Evolutionary conservation across 2,113 vertebrate species (phyloP).

Genomic region (Thamnaconus septentrionalis): DNA sequence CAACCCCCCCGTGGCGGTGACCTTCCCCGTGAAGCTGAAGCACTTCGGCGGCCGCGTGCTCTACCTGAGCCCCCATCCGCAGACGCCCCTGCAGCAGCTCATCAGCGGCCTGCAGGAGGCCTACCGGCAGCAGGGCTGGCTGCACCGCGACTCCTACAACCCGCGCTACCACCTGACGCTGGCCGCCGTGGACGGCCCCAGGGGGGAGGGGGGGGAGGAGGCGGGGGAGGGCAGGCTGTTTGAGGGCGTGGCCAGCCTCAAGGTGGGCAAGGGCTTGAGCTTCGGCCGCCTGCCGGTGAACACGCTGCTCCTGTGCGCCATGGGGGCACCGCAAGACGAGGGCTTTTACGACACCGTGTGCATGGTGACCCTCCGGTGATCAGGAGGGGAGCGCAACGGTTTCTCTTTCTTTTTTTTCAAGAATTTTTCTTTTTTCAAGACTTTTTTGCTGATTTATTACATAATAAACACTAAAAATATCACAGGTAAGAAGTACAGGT

Average conservation of each 20-base stretch:
- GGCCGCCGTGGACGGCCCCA: conserved; percentile 56
- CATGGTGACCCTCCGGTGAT: conserved; percentile 66
- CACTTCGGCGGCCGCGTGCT: conserved; percentile 77
- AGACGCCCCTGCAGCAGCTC: conserved; percentile 59
- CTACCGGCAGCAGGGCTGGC: conserved; percentile 70
- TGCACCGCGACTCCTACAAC: conserved; percentile 71
- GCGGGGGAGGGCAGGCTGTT: conserved; percentile 55
- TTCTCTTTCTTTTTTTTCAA: too few species aligned
- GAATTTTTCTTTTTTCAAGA: too few species aligned
- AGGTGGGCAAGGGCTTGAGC: conserved; percentile 68
- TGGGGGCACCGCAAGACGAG: conserved; percentile 7
- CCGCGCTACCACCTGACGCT: conserved; percentile 76
- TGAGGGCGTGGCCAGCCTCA: conserved; percentile 58
- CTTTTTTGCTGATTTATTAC: too few species aligned
- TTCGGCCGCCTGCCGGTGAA: conserved; percentile 76
- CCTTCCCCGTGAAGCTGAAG: conserved; percentile 67
- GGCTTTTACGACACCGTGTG: conserved; percentile 72
- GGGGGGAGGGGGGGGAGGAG: too few species aligned
- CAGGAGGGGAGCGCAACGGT: not conserved
- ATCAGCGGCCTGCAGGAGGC: conserved; percentile 69
- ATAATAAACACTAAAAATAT: too few species aligned
- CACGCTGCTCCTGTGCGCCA: conserved; percentile 70
- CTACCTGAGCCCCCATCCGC: conserved; percentile 69
- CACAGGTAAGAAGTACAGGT: too few species aligned
- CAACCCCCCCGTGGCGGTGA: conserved; percentile 66